Conservation (phyloP, 2,888 invertebrate genomes). For the Alsophila aescularia region DNA sequence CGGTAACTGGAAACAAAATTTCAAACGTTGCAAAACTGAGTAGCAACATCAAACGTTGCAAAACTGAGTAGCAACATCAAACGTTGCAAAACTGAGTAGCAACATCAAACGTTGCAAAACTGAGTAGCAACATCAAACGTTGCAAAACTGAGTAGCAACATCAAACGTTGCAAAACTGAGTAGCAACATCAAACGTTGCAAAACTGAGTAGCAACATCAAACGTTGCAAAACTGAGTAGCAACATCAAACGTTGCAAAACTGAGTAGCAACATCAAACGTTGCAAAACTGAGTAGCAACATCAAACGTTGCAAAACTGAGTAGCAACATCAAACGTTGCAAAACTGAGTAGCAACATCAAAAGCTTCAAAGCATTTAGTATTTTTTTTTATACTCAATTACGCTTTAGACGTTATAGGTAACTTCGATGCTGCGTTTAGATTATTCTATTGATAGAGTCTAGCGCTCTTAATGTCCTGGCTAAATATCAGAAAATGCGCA, state of each 20-base stretch:
- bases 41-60: no score
- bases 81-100: not conserved
- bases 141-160: no score
- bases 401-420: not conserved
- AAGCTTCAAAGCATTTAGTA: conserved; percentile 1
- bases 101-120: conserved; percentile 12
- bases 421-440: conserved; percentile 1
- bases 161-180: conserved; percentile 10
- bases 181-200: conserved; percentile 10
- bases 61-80: conserved; percentile 13
- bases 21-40: no score
- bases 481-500: no score
- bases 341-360: conserved; percentile 13
- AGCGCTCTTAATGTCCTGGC: not conserved
- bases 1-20: not conserved
- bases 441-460: not conserved
- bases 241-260: conserved; percentile 3
- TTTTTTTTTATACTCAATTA: no score
- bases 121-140: conserved; percentile 11
- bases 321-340: conserved; percentile 15
- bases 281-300: conserved; percentile 14
- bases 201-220: no score
- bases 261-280: no score
- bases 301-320: conserved; percentile 1
- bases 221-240: conserved; percentile 14